phyloP scores from a whole-genome alignment of 2,797 vertebrate species.

The Crocidura indochinensis region DNA sequence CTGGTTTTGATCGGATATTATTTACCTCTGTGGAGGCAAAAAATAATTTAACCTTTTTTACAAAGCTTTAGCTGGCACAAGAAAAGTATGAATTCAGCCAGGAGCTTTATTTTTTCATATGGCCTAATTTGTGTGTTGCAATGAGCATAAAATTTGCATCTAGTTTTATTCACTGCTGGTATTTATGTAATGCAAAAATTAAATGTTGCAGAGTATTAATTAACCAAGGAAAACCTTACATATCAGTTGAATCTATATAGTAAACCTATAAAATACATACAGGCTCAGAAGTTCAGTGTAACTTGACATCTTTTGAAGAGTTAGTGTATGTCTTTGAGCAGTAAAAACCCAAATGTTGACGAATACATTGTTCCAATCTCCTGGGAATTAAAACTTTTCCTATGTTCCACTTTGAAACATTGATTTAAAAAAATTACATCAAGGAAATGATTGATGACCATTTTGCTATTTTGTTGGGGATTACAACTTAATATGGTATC shows the following conservation, averaged over 20 bases:
- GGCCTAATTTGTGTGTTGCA: slow-evolving; percentile 81
- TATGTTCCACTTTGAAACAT: background rate
- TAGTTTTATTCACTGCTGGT: slow-evolving; percentile 77
- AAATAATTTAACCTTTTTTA: slow-evolving; percentile 81
- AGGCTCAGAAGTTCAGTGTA: slow-evolving; percentile 51
- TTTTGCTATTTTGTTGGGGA: slow-evolving; percentile 51
- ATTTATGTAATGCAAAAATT: slow-evolving; percentile 80
- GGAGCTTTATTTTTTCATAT: slow-evolving; percentile 64
- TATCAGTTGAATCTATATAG: slow-evolving; percentile 53
- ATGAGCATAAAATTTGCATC: slow-evolving; percentile 83
- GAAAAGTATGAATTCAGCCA: slow-evolving; percentile 74
- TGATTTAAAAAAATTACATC: background rate
- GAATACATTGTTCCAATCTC: slow-evolving; percentile 24
- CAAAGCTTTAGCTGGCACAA: slow-evolving; percentile 47
- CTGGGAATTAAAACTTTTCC: slow-evolving; percentile 3
- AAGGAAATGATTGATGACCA: slow-evolving; percentile 62
- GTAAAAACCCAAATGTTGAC: slow-evolving; percentile 1
- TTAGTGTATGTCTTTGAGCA: slow-evolving; percentile 31
- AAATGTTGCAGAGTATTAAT: slow-evolving; percentile 79
- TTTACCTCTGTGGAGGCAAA: slow-evolving; percentile 74
- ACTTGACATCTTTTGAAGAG: slow-evolving; percentile 41
- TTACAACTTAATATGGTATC: slow-evolving; percentile 36
- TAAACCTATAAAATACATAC: slow-evolving; percentile 64
- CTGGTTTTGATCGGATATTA: slow-evolving; percentile 71
- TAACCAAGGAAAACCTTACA: slow-evolving; percentile 76